Evolutionary conservation across 2,113 vertebrate species (phyloP).

Genomic region (Peromyscus californicus): DNA sequence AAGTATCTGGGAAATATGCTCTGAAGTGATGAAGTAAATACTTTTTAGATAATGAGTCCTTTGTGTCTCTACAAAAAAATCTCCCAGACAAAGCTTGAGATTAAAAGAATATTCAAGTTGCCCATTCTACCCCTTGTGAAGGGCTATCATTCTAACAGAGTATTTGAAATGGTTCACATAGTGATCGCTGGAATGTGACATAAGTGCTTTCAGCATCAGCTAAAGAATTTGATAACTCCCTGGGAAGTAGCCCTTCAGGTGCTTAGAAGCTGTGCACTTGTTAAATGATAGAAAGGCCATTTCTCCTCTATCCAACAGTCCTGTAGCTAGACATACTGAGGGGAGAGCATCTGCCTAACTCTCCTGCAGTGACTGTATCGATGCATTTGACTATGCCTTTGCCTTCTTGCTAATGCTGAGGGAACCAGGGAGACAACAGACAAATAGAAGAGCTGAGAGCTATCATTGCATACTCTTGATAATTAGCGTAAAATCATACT

Average conservation of each 20-base stretch:
- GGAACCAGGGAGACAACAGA: not conserved
- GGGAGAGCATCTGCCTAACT: not conserved
- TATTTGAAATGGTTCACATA: constrained; percentile 57
- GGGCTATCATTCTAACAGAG: constrained; percentile 37
- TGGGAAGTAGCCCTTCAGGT: constrained; percentile 51
- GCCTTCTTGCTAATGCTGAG: not conserved
- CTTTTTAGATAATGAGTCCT: constrained; percentile 52
- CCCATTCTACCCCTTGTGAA: constrained; percentile 8
- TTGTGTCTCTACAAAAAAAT: constrained; percentile 65
- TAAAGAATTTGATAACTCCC: constrained; percentile 62
- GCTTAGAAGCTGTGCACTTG: constrained; percentile 4
- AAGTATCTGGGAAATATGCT: constrained; percentile 55
- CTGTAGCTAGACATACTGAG: not conserved
- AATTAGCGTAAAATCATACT: not conserved
- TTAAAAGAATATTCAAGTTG: constrained; percentile 55
- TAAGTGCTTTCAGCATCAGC: constrained; percentile 63
- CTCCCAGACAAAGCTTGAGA: constrained; percentile 61
- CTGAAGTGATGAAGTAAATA: constrained; percentile 71
- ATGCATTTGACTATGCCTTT: not conserved
- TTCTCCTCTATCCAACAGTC: not conserved
- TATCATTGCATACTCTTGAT: not conserved
- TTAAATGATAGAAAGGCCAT: not conserved
- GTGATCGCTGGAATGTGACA: constrained; percentile 60
- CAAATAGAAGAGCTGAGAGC: not conserved
- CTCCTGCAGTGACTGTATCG: not conserved